These are phyloP conservation scores for Cisticola juncidis DNA, from an alignment of 2,113 vertebrate genomes.

Conservation along the genomic window DNA sequence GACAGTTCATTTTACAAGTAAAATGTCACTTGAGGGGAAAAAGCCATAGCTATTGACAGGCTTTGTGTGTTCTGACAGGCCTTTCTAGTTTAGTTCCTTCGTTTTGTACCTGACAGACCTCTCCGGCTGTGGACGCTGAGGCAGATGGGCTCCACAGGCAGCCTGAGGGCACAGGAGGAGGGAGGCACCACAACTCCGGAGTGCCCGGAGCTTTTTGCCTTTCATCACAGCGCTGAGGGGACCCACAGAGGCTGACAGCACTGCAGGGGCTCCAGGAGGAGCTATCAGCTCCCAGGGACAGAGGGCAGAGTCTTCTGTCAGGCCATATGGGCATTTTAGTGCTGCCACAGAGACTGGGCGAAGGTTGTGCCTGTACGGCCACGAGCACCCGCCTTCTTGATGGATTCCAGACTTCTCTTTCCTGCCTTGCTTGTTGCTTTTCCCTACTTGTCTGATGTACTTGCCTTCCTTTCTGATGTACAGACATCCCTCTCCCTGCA, in stretches of 20 bases:
- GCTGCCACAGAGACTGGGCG: rapidly evolving
- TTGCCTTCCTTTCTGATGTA: neutral
- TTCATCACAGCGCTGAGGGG: slow-evolving; percentile 28
- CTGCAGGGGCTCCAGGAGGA: neutral
- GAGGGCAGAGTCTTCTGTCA: neutral
- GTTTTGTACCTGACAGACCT: slow-evolving; percentile 42
- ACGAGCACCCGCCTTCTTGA: rapidly evolving
- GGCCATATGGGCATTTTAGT: neutral
- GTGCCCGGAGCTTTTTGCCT: slow-evolving; percentile 30
- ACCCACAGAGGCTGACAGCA: neutral
- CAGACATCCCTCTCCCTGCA: neutral
- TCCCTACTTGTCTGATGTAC: neutral
- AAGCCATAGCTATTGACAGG: slow-evolving; percentile 30
- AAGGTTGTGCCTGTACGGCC: neutral
- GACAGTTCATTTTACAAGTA: slow-evolving; percentile 32
- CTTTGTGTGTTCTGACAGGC: slow-evolving; percentile 60
- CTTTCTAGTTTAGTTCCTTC: slow-evolving; percentile 27
- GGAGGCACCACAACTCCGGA: slow-evolving; percentile 11
- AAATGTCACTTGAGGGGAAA: slow-evolving; percentile 35
- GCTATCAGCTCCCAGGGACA: neutral
- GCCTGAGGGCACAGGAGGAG: slow-evolving; percentile 70
- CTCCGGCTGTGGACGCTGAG: slow-evolving; percentile 31
- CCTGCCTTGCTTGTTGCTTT: neutral
- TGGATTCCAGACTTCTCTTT: neutral
- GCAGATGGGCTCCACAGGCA: slow-evolving; percentile 71